These are phyloP conservation scores for Raja brachyura DNA, from an alignment of 2,113 vertebrate genomes.

Conservation along the genomic window DNA sequence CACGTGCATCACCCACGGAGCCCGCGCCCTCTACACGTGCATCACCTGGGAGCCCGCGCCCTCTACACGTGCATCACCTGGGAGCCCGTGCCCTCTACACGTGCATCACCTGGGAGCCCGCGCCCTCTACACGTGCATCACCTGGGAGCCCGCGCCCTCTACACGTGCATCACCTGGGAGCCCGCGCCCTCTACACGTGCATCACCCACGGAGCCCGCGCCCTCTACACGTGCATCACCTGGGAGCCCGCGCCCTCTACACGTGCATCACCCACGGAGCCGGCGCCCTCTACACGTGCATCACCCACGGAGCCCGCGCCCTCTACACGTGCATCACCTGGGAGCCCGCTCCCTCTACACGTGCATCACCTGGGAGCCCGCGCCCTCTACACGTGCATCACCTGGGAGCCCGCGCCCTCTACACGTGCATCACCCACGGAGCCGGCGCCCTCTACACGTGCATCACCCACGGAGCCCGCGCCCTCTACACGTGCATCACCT, in stretches of 20 bases:
- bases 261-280: not conserved
- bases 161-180: not conserved
- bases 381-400: not conserved
- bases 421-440: not conserved
- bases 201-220: not conserved
- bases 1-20: not conserved
- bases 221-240: not conserved
- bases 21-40: not conserved
- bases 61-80: not conserved
- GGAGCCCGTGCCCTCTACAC: not conserved
- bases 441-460: not conserved
- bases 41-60: not conserved
- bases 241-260: not conserved
- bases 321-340: not conserved
- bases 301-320: not conserved
- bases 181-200: not conserved
- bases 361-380: not conserved
- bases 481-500: not conserved
- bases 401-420: not conserved
- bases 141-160: not conserved
- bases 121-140: not conserved
- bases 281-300: not conserved
- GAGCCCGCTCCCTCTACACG: not conserved
- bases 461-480: not conserved
- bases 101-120: not conserved